Base-by-base conservation (phyloP, 2,113 vertebrate species). In the Callorhinus ursinus region DNA sequence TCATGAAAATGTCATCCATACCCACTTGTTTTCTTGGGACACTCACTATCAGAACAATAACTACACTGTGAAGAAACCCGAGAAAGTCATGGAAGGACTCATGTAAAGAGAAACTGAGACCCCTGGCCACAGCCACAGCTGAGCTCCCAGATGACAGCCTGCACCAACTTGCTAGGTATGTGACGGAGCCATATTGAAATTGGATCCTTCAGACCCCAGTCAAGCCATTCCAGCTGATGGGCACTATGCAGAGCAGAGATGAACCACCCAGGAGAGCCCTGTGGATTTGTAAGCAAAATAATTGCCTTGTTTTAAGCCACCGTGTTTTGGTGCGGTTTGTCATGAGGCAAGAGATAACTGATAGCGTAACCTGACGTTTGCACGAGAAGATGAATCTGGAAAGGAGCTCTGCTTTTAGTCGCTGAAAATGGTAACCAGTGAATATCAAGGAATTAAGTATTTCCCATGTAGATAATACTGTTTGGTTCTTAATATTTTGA, bases 401-500 rank as follows among this genome's bases (percentile, higher is more conserved):
- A 77, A 69, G 76, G 7, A 76, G 84, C 7, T 65, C 21, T 84
- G 51, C 33, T 82, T 63, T 88, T 79, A 46, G 16, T 90, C 26
- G 85, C n/a, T n/a, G 26, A 91, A 74, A 90, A 4, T 59, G 9
- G 16, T 55, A 84, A 21, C n/a, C 46, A n/a, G 33, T 46, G 72
- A 86, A 18, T 33, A 67, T 28, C 53, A 88, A 92, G 46, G 10
- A 89, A 82, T 49, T 59, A 61, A 74, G 3, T 36, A 65, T 57
- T 88, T 85, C 57, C 36, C 28, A 2, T n/a, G 16, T 5, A 93
- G 28, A 51, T 79, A 65, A 46, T n/a, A 59, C 57, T 57, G 74
- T 53, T 79, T 39, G 67, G 76, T 82, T 93, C 36, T 26, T 28
- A 93, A 49, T 39, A 88, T 84, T 93, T 51, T 96, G 72, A 80